Base-by-base conservation (phyloP, 1,140 invertebrate genomes). In the Anadara kagoshimensis region DNA sequence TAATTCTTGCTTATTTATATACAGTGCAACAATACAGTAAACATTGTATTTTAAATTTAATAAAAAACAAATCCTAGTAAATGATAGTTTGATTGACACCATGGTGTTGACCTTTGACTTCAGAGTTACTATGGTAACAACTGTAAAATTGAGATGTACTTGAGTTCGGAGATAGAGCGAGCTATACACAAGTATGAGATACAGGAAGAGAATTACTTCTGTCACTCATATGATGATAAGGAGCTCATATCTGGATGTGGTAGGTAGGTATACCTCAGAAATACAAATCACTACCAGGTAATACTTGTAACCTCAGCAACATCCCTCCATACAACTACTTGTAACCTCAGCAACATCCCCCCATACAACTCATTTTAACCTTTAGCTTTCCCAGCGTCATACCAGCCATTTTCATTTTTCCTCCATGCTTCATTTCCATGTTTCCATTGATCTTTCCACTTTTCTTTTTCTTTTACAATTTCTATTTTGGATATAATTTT, bases 221-320 rank as follows among this genome's bases (percentile, higher is more conserved):
- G 77, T 56, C 82, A 86, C 44, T 63, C 85, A n/a, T 82, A 79
- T 75, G 79, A 85, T 75, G 83, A 85, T 71, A 36, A 49, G n/a
- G 45, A 69, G n/a, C 71, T 83, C 11, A 83, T 86, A 12, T 76
- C 82, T 24, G 85, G 79, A 43, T 76, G 82, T 74, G 78, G 44
- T 53, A 84, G 78, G 84, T 84, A 75, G 29, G 58, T 58, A 2
- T 20, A 8, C 5, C 24, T 12, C 18, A 49, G 14, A 49, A 2
- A 18, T 2, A 49, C 14, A 49, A 49, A 10, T 47, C 45, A 47
- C 45, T 47, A 16, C 8, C 45, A 10, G 16, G 45, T 47, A 47
- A 47, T 10, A 47, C 45, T 10, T 10, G 16, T 10, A 8, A 47
- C 8, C 8, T 47, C 16, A 47, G n/a, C n/a, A 47, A 16, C 16